Evolutionary conservation across 2,888 invertebrate species (phyloP), one percentile per base, ranked within the genome.

Genomic region (Oligia fasciuncula): DNA sequence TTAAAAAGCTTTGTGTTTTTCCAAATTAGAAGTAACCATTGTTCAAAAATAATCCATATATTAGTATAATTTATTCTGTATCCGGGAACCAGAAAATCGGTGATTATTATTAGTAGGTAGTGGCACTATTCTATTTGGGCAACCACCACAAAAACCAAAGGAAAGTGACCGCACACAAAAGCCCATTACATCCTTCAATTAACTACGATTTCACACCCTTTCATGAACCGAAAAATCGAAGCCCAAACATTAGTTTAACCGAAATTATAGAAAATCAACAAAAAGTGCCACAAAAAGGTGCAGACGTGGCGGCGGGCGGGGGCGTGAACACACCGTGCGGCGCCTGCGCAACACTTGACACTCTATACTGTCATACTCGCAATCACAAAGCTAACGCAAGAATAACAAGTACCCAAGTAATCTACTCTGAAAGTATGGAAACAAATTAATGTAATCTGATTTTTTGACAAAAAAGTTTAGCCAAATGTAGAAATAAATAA

Each of bases 211-310:
- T 97, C 97, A 97, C 97, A 96, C 96, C 93, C 95, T 95, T 96
- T 96, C 96, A 97, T 95, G 97, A 97, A 96, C 97, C 97, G 96
- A 95, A 95, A 96, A 97, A 97, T 97, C 95, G 96, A 95, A 96
- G 95, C 93, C 95, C 97, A 97, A 97, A 97, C 97, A 97, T 96
- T 96, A 96, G 96, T 96, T 96, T 96, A 95, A 94, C 95, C 94
- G 91, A 95, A 95, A 96, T 96, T 97, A 97, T 93, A 93, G 94
- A 94, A 96, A 96, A 95, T 92, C 93, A 93, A 96, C 95, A 96
- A 96, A 96, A 96, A 96, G 84, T 81, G 67, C 66, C 78, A 90
- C 93, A 96, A 96, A 96, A 96, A 95, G 87, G 88, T 89, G 90
- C 91, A 93, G 94, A 93, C 92, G 91, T 90, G 90, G 88, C 84